Conservation (phyloP, 2,113 vertebrate genomes). For the Phylloscopus trochilus region DNA sequence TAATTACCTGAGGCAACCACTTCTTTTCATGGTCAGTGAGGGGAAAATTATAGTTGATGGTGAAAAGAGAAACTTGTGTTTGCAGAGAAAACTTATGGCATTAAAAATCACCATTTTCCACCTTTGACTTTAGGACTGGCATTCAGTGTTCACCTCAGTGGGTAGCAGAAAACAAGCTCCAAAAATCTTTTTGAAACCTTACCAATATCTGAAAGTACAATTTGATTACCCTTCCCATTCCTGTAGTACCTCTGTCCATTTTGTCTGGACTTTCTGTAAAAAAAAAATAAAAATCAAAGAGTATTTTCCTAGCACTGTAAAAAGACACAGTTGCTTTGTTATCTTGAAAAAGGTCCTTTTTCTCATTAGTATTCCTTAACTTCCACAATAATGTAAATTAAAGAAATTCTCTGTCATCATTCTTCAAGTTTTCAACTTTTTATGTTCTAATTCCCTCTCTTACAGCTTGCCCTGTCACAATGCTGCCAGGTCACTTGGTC, state of each 20-base stretch:
- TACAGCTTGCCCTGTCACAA: neutral
- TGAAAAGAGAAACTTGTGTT: neutral
- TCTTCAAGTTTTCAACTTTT: neutral
- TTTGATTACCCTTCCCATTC: neutral
- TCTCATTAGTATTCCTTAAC: neutral
- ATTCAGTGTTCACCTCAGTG: neutral
- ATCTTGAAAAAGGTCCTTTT: neutral
- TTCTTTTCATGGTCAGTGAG: constrained; percentile 42
- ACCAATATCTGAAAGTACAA: neutral
- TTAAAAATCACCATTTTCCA: constrained; percentile 7
- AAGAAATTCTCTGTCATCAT: neutral
- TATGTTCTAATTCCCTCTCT: neutral
- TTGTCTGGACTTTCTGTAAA: neutral
- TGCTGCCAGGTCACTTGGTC: neutral
- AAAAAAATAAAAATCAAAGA: neutral
- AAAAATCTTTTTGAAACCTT: neutral
- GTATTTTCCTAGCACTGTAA: neutral
- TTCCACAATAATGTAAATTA: neutral
- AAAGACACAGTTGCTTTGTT: neutral
- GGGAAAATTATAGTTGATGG: constrained; percentile 11
- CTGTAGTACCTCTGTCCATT: neutral
- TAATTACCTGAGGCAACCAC: constrained; percentile 53
- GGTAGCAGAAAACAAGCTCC: neutral
- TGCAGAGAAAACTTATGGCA: neutral
- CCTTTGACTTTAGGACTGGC: neutral